A percentile compares a stretch with the other conserved stretches of the same genome.
phyloP scores from a whole-genome alignment of 2,113 vertebrate genomes.

The Forbesichthys agassizii region DNA sequence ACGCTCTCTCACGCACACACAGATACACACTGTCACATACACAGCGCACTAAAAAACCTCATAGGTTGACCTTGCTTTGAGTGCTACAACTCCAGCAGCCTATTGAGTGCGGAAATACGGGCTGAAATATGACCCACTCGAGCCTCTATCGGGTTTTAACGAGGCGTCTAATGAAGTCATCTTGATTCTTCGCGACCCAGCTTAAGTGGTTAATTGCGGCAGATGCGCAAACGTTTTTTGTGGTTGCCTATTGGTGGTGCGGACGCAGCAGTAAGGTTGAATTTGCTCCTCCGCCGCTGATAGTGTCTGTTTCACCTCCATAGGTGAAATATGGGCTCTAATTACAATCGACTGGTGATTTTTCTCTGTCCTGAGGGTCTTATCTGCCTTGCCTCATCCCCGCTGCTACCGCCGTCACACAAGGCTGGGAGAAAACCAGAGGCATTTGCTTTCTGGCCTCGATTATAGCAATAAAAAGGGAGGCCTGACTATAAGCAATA shows the following conservation, averaged over 20 bases:
- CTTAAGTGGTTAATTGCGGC: constrained; percentile 34
- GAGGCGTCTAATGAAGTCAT: constrained; percentile 31
- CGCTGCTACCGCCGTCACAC: constrained; percentile 51
- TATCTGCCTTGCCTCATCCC: constrained; percentile 56
- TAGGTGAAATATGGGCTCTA: constrained; percentile 60
- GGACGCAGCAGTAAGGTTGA: constrained; percentile 37
- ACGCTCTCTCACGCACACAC: no score
- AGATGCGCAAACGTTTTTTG: not conserved
- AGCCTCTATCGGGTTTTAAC: constrained; percentile 47
- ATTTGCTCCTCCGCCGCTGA: constrained; percentile 35
- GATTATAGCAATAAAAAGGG: constrained; percentile 71
- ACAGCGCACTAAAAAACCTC: constrained; percentile 10
- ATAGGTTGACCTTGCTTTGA: constrained; percentile 53
- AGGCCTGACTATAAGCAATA: constrained; percentile 64
- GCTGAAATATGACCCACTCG: constrained; percentile 20
- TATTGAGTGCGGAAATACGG: constrained; percentile 27
- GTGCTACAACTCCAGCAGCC: constrained; percentile 23
- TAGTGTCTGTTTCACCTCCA: constrained; percentile 47
- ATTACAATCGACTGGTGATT: constrained; percentile 69
- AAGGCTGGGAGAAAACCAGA: constrained; percentile 64
- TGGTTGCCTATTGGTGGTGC: constrained; percentile 26
- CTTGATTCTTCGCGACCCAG: constrained; percentile 33
- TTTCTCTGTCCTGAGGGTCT: constrained; percentile 53
- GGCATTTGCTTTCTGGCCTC: constrained; percentile 68
- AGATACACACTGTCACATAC: not conserved